Conservation (phyloP, 2,113 vertebrate genomes). For the Grammomys surdaster region DNA sequence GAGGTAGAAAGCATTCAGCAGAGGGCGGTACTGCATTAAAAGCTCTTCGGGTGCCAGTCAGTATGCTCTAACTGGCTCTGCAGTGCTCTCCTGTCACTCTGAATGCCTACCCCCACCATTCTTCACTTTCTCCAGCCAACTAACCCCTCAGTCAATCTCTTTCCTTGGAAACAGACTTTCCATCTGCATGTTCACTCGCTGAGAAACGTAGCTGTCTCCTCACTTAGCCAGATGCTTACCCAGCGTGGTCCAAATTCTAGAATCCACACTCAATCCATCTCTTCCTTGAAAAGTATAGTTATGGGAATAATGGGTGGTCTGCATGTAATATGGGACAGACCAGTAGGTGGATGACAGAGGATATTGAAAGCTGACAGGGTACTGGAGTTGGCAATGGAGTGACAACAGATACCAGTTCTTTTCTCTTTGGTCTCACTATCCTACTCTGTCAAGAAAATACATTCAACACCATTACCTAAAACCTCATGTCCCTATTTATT, state of each 20-base stretch:
- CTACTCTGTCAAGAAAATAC: slow-evolving; percentile 44
- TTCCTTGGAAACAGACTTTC: neutral
- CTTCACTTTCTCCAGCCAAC: neutral
- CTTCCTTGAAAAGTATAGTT: neutral
- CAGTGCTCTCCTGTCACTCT: neutral
- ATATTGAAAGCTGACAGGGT: neutral
- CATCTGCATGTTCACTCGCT: neutral
- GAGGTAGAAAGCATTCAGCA: slow-evolving; percentile 46
- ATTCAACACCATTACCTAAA: neutral
- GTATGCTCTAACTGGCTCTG: neutral
- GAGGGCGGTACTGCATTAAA: slow-evolving; percentile 50
- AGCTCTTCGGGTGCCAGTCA: slow-evolving; percentile 39
- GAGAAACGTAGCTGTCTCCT: neutral
- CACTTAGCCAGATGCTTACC: neutral
- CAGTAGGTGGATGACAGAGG: neutral
- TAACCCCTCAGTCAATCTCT: slow-evolving; percentile 18
- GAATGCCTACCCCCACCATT: neutral
- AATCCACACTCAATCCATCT: neutral
- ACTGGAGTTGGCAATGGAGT: neutral
- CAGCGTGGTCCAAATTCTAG: neutral
- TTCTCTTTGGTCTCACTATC: slow-evolving; percentile 12
- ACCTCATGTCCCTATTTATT: neutral
- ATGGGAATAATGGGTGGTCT: neutral
- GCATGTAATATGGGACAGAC: neutral
- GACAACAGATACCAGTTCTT: neutral